Percentiles rank a stretch among this genome's conserved stretches.
These are phyloP conservation scores for Sycophaga agraensis DNA, from an alignment of 1,140 invertebrate species.

Conservation along the genomic window DNA sequence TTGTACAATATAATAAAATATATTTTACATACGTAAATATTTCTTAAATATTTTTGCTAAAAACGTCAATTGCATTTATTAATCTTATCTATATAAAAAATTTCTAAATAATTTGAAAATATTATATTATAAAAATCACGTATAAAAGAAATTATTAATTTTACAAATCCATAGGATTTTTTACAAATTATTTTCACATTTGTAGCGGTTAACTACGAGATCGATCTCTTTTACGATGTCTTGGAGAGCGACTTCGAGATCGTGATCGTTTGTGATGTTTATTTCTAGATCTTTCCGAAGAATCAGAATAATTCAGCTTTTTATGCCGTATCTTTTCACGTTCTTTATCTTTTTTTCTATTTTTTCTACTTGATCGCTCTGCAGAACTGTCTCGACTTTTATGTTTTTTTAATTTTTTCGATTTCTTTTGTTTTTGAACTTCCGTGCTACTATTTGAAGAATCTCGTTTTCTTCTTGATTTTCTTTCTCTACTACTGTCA, in stretches of 20 bases:
- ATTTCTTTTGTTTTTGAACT: slow-evolving; percentile 44
- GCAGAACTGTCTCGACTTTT: slow-evolving; percentile 41
- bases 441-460: slow-evolving; percentile 45
- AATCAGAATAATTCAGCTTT: slow-evolving; percentile 48
- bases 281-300: slow-evolving; percentile 37
- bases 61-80: too few relatives aligned
- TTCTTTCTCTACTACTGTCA: slow-evolving; percentile 34
- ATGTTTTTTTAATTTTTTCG: slow-evolving; percentile 55
- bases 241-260: slow-evolving; percentile 4
- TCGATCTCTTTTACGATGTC: neutral
- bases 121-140: neutral
- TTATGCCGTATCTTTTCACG: slow-evolving; percentile 54
- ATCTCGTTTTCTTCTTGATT: slow-evolving; percentile 39
- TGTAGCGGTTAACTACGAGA: slow-evolving; percentile 10
- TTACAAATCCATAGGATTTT: slow-evolving; percentile 26
- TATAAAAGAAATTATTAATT: slow-evolving; percentile 2
- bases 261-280: slow-evolving; percentile 37
- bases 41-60: too few relatives aligned
- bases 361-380: slow-evolving; percentile 43
- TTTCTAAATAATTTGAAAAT: too few relatives aligned
- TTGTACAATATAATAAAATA: too few relatives aligned
- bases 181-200: slow-evolving; percentile 11
- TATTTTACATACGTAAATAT: too few relatives aligned
- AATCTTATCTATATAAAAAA: too few relatives aligned
- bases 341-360: slow-evolving; percentile 46